Percentiles rank a stretch among this genome's conserved stretches.
Conservation (phyloP, 2,113 vertebrate species). For the Procapra przewalskii region DNA sequence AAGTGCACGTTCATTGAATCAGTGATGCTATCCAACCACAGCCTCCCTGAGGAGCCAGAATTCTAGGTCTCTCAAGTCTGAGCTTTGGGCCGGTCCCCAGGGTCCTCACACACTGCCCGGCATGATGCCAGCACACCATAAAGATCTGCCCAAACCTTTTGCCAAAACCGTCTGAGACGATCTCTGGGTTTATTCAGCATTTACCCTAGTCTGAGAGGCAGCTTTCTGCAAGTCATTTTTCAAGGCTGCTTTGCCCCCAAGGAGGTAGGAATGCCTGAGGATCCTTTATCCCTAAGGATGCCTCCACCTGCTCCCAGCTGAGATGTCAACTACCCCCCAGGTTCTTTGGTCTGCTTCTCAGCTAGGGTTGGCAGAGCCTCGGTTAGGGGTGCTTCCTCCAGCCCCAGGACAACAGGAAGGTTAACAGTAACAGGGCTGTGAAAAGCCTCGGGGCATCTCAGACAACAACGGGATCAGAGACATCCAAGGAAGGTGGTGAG, state of each 20-base stretch:
- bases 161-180: neutral
- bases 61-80: neutral
- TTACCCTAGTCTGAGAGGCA: neutral
- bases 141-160: neutral
- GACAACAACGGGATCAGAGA: neutral
- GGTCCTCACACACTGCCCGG: neutral
- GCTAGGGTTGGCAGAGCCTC: neutral
- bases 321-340: neutral
- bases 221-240: neutral
- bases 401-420: neutral
- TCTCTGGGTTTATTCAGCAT: neutral
- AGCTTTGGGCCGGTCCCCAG: neutral
- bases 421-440: neutral
- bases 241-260: neutral
- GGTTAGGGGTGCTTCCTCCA: neutral
- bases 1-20: neutral
- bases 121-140: rapidly evolving
- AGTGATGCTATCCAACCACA: neutral
- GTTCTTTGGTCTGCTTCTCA: rapidly evolving
- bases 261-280: neutral
- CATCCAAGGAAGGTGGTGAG: neutral
- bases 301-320: neutral
- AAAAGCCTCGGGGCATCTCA: neutral
- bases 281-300: neutral
- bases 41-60: neutral